phyloP scores from a whole-genome alignment of 2,888 invertebrate genomes.

The Watsonalla binaria region DNA sequence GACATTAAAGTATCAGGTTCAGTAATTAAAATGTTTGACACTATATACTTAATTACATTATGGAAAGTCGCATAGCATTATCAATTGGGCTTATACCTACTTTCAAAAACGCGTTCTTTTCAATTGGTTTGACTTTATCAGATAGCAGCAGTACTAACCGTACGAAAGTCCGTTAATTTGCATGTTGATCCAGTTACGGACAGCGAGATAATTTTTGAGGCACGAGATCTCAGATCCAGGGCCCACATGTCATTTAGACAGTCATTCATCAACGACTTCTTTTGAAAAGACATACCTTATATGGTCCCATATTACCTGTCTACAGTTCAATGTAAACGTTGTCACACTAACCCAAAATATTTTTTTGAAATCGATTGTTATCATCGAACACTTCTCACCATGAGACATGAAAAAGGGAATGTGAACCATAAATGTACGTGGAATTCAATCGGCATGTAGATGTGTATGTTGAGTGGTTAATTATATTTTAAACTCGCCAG shows the following conservation, averaged over 20 bases:
- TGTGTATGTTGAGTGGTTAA: conserved; percentile 33
- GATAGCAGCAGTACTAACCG: conserved; percentile 4
- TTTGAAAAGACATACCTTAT: conserved; percentile 41
- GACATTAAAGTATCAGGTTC: too few species aligned
- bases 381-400: conserved; percentile 26
- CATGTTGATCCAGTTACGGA: conserved; percentile 50
- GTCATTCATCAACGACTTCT: conserved; percentile 42
- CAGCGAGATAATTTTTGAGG: conserved; percentile 46
- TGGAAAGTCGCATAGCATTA: too few species aligned
- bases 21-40: too few species aligned
- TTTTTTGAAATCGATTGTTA: conserved; percentile 20
- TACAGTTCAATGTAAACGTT: conserved; percentile 29
- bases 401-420: conserved; percentile 25
- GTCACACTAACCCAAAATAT: conserved; percentile 33
- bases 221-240: conserved; percentile 48
- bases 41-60: too few species aligned
- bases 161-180: conserved; percentile 43
- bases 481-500: conserved; percentile 37
- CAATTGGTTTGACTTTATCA: conserved; percentile 18
- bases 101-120: background rate
- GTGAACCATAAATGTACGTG: conserved; percentile 31
- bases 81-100: too few species aligned
- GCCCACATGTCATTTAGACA: conserved; percentile 31
- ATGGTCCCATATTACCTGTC: conserved; percentile 25
- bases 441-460: conserved; percentile 38